phyloP scores from a whole-genome alignment of 2,797 vertebrate species.

The Pseudomugil gertrudae region DNA sequence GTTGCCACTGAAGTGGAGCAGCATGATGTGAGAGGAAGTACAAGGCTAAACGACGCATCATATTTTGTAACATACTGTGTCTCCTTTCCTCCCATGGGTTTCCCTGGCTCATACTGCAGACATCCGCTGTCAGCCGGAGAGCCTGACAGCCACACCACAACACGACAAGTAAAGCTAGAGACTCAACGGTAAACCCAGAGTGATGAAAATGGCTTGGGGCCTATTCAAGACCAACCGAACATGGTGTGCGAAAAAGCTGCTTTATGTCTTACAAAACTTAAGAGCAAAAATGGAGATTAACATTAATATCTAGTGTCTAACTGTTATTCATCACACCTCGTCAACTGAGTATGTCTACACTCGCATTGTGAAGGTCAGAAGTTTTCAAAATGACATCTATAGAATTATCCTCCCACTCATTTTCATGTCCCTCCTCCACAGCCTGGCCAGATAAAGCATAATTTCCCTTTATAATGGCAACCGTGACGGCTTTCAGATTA shows the following conservation, averaged over 20 bases:
- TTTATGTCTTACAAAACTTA: constrained; percentile 25
- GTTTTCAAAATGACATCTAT: constrained; percentile 51
- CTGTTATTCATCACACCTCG: constrained; percentile 35
- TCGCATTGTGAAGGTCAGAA: constrained; percentile 44
- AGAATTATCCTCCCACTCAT: constrained; percentile 37
- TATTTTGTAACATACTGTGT: constrained; percentile 55
- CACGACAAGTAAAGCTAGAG: constrained; percentile 30
- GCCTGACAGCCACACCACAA: constrained; percentile 47
- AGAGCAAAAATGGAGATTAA: constrained; percentile 8
- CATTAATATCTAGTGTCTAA: constrained; percentile 23
- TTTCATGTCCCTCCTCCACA: constrained; percentile 30
- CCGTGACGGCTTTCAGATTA: constrained; percentile 60
- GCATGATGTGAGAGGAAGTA: constrained; percentile 34
- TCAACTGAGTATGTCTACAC: constrained; percentile 7
- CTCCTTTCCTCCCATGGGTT: constrained; percentile 52
- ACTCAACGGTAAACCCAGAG: constrained; percentile 31
- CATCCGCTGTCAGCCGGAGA: constrained; percentile 51
- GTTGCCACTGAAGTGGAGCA: constrained; percentile 34
- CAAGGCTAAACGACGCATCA: constrained; percentile 37
- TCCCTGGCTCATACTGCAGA: constrained; percentile 34
- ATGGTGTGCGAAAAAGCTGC: constrained; percentile 27
- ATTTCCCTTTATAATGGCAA: constrained; percentile 54
- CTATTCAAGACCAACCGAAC: constrained; percentile 31
- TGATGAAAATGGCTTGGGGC: constrained; percentile 30
- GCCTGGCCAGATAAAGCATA: constrained; percentile 40